These are phyloP conservation scores for Hipposideros armiger DNA, from an alignment of 2,113 vertebrate species.

Conservation along the genomic window DNA sequence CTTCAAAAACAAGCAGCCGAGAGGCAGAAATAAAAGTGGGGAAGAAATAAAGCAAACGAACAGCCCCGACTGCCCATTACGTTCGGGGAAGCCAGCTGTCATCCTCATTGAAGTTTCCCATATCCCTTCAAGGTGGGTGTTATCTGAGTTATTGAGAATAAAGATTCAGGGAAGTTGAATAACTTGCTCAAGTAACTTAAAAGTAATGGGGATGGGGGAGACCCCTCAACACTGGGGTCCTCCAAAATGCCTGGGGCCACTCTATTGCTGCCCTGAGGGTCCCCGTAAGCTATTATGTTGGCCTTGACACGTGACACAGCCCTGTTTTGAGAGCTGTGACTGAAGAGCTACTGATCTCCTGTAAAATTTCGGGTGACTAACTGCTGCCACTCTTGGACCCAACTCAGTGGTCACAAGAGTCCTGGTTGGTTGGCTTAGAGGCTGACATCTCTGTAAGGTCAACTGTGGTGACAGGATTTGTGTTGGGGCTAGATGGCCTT, in stretches of 20 bases:
- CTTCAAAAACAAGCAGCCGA: not conserved
- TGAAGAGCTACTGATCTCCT: not conserved
- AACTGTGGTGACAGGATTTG: fast-evolving
- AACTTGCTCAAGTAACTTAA: not conserved
- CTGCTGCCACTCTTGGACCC: too few relatives aligned
- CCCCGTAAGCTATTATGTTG: not conserved
- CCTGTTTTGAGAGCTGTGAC: not conserved
- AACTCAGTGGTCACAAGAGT: fast-evolving
- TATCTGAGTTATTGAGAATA: not conserved
- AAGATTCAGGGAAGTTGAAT: not conserved
- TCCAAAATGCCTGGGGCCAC: not conserved
- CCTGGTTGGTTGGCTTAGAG: fast-evolving
- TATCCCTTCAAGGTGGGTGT: not conserved
- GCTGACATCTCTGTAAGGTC: fast-evolving
- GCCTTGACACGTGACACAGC: not conserved
- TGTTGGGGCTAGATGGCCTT: fast-evolving
- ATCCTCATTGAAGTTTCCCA: fast-evolving
- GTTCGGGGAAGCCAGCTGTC: fast-evolving
- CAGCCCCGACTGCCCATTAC: fast-evolving
- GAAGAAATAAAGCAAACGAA: not conserved
- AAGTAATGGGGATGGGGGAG: not conserved
- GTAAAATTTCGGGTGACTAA: not conserved
- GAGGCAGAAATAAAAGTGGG: too few relatives aligned
- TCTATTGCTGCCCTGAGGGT: not conserved
- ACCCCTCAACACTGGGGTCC: not conserved